These are phyloP conservation scores for Oxyscelio sp. DNA, from an alignment of 2,888 invertebrate species.

Conservation along the genomic window DNA sequence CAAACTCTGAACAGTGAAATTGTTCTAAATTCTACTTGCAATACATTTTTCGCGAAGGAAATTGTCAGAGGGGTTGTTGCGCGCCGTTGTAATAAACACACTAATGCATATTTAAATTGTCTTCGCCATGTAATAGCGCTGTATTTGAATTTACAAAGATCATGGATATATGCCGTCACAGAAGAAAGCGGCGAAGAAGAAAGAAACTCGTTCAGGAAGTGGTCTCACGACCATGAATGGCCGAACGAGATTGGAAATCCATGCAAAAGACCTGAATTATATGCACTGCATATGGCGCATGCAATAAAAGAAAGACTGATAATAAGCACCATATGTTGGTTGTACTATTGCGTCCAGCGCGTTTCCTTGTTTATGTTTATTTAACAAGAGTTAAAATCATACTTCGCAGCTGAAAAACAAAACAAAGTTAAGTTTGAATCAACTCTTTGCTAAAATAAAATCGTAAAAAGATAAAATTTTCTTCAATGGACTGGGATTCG, in stretches of 20 bases:
- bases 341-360: conserved; percentile 20
- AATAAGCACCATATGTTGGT: conserved; percentile 59
- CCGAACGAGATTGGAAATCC: conserved; percentile 68
- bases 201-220: conserved; percentile 73
- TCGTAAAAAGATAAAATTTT: too few species aligned
- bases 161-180: conserved; percentile 62
- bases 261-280: conserved; percentile 70
- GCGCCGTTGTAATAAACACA: conserved; percentile 5
- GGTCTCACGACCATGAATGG: conserved; percentile 70
- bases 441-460: too few species aligned
- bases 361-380: conserved; percentile 38
- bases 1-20: too few species aligned
- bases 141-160: conserved; percentile 67
- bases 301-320: conserved; percentile 58
- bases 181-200: conserved; percentile 72
- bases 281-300: conserved; percentile 51
- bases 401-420: too few species aligned
- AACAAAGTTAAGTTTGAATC: too few species aligned
- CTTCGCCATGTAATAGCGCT: conserved; percentile 26
- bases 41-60: not conserved
- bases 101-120: conserved; percentile 45
- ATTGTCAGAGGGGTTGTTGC: conserved; percentile 1
- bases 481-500: too few species aligned
- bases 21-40: too few species aligned
- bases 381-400: too few species aligned